Conservation (phyloP, 2,888 invertebrate species). For the Andrena hattorfiana region DNA sequence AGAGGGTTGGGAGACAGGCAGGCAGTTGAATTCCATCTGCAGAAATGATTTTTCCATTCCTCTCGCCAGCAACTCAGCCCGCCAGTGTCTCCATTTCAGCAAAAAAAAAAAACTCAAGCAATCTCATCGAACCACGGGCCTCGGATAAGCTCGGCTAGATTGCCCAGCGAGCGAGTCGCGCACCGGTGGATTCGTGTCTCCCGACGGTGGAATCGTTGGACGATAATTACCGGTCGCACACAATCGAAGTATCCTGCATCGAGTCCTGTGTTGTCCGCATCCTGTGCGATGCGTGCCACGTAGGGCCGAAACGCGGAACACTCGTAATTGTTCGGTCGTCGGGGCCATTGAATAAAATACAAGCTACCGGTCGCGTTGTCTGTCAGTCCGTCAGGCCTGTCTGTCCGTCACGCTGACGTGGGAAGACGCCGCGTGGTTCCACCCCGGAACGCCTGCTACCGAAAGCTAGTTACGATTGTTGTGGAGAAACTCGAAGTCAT, state of each 20-base stretch:
- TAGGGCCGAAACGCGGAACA: slow-evolving; percentile 70
- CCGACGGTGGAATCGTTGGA: slow-evolving; percentile 69
- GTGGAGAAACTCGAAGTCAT: slow-evolving; percentile 83
- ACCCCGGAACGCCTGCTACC: slow-evolving; percentile 78
- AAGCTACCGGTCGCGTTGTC: slow-evolving; percentile 83
- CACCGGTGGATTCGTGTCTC: slow-evolving; percentile 75
- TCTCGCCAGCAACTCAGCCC: too few relatives aligned
- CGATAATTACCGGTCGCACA: slow-evolving; percentile 80
- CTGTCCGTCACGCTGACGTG: slow-evolving; percentile 85
- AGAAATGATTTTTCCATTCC: too few relatives aligned
- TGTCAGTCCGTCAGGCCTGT: slow-evolving; percentile 81
- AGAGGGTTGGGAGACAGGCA: background rate
- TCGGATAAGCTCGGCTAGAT: slow-evolving; percentile 55
- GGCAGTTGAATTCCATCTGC: background rate
- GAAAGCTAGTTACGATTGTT: slow-evolving; percentile 84
- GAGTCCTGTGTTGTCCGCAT: slow-evolving; percentile 73
- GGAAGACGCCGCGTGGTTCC: slow-evolving; percentile 83
- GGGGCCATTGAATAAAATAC: slow-evolving; percentile 84
- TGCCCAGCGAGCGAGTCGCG: slow-evolving; percentile 69
- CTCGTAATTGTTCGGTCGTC: slow-evolving; percentile 84
- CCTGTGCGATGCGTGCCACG: slow-evolving; percentile 75
- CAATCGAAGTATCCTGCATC: slow-evolving; percentile 81
- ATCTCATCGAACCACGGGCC: background rate
- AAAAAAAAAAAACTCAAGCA: background rate
- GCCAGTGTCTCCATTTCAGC: too few relatives aligned